Evolutionary conservation across 2,888 invertebrate genomes (phyloP).

Genomic region (Rapana venosa): DNA sequence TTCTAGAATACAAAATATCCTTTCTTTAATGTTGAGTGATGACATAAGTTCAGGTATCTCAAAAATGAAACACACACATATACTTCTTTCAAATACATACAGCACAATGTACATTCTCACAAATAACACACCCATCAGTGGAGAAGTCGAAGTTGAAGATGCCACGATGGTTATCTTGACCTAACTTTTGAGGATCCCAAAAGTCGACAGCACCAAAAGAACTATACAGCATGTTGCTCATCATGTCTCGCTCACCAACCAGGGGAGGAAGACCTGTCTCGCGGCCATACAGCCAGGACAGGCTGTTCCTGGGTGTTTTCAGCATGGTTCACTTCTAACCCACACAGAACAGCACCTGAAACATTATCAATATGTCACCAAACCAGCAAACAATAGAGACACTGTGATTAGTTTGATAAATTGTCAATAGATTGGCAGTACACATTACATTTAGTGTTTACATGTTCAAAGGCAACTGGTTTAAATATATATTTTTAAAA

Average conservation of each 20-base stretch:
- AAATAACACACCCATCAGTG: constrained; percentile 69
- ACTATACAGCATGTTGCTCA: constrained; percentile 83
- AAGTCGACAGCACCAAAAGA: constrained; percentile 58
- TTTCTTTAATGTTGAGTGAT: too few species aligned
- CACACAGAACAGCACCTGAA: neutral
- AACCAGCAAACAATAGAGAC: too few species aligned
- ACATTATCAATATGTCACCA: neutral
- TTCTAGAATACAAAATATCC: too few species aligned
- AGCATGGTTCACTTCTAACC: neutral
- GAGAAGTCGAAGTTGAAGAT: constrained; percentile 75
- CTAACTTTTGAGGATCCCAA: constrained; percentile 61
- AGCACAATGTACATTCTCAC: neutral
- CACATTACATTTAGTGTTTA: too few species aligned
- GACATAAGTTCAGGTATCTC: too few species aligned
- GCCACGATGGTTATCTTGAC: constrained; percentile 64
- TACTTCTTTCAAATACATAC: neutral
- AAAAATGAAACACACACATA: neutral
- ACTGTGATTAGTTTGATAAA: too few species aligned
- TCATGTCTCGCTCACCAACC: constrained; percentile 84
- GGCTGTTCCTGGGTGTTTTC: neutral
- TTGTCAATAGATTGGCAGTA: too few species aligned
- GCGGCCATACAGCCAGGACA: constrained; percentile 50
- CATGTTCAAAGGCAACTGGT: too few species aligned
- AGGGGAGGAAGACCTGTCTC: constrained; percentile 68
- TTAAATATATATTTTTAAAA: too few species aligned